These are phyloP conservation scores for Drosophila kikkawai DNA, from an alignment of 1,140 invertebrate species.

Conservation along the genomic window DNA sequence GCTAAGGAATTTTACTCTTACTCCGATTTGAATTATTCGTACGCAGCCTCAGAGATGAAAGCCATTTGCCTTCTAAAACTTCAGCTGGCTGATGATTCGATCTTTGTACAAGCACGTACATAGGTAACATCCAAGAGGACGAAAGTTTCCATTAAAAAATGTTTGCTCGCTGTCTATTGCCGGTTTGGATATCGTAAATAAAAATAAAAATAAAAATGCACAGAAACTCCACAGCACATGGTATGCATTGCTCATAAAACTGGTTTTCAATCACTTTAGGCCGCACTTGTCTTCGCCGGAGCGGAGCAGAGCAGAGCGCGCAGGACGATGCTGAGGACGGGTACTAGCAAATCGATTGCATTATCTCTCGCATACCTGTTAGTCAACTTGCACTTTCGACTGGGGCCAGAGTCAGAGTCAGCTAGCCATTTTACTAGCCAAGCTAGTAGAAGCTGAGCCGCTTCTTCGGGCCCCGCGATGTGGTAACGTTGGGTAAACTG, in stretches of 20 bases:
- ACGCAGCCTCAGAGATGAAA: conserved; percentile 1
- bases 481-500: conserved; percentile 41
- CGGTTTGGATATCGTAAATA: conserved; percentile 43
- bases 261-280: conserved; percentile 65
- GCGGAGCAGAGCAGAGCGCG: conserved; percentile 14
- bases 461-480: conserved; percentile 28
- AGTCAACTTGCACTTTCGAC: conserved; percentile 75
- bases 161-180: conserved; percentile 22
- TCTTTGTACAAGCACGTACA: background rate
- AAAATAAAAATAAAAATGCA: conserved; percentile 27
- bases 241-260: conserved; percentile 60
- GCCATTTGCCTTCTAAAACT: background rate
- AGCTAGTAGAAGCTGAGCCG: conserved; percentile 15
- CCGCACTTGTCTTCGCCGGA: conserved; percentile 28
- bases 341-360: conserved; percentile 70
- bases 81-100: background rate
- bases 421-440: conserved; percentile 38
- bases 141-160: conserved; percentile 32
- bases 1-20: background rate
- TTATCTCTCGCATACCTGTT: conserved; percentile 62
- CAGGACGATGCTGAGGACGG: conserved; percentile 21
- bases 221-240: conserved; percentile 8
- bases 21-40: background rate
- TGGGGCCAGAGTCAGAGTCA: conserved; percentile 12
- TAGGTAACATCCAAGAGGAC: conserved; percentile 6